phyloP scores from a whole-genome alignment of 2,113 vertebrate species.

The Nibea albiflora region DNA sequence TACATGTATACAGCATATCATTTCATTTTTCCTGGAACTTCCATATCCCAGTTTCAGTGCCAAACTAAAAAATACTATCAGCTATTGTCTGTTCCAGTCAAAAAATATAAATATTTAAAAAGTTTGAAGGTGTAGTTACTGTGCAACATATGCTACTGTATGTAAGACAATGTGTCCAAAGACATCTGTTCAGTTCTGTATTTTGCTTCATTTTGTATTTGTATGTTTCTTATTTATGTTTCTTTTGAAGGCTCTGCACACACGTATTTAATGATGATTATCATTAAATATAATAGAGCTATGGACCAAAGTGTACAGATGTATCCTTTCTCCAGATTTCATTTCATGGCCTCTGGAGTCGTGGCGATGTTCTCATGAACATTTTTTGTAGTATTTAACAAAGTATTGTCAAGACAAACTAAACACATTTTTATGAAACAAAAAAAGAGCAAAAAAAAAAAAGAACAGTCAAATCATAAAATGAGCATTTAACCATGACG shows the following conservation, averaged over 20 bases:
- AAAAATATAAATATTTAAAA: too few relatives aligned
- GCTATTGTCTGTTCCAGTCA: too few relatives aligned
- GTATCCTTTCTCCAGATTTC: neutral
- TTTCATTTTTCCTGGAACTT: too few relatives aligned
- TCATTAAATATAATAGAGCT: neutral
- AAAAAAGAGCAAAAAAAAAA: constrained; percentile 16
- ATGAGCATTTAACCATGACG: constrained; percentile 30
- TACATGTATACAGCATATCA: too few relatives aligned
- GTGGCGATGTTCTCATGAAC: neutral
- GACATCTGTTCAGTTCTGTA: too few relatives aligned
- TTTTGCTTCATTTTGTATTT: neutral
- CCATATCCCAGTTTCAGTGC: too few relatives aligned
- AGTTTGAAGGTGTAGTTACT: too few relatives aligned
- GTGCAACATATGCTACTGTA: too few relatives aligned
- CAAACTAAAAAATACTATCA: too few relatives aligned
- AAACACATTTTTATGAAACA: constrained; percentile 21
- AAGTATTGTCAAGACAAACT: constrained; percentile 10
- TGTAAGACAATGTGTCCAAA: neutral
- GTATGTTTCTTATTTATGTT: neutral
- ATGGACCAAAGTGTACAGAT: neutral
- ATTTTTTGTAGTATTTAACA: neutral
- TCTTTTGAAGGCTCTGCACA: neutral
- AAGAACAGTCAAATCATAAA: constrained; percentile 8
- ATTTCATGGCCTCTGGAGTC: neutral
- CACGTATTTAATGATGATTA: neutral